Base-by-base conservation (phyloP, 23 tunicate species). In the Diplosoma virens region DNA sequence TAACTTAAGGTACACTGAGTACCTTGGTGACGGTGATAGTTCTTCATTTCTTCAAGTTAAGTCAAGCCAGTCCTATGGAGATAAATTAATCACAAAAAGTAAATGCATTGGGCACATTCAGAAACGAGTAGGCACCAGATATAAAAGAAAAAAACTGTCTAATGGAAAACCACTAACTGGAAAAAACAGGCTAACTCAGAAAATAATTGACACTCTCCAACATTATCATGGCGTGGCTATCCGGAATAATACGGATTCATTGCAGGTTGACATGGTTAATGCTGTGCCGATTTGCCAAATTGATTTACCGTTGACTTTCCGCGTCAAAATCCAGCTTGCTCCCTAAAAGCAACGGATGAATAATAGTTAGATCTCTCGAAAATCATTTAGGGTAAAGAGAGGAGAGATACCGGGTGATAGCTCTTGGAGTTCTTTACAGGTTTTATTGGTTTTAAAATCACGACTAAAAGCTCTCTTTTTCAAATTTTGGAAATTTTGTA, bases 251-350 rank as follows among this genome's bases (percentile, higher is more conserved):
- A 56, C 63, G 4, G 25, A 56, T 29, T 61, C 35, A 27, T 27
- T 61, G 35, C n/a, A n/a, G n/a, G 69, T n/a, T 5, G 35, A 61
- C 34, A 61, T 61, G 69, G 69, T 61, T 7, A 61, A 61, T 61
- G 35, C 35, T 3, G 69, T 61, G n/a, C n/a, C n/a, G n/a, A n/a
- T n/a, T n/a, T n/a, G n/a, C n/a, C n/a, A n/a, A n/a, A n/a, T n/a
- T n/a, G n/a, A n/a, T n/a, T n/a, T n/a, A n/a, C n/a, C n/a, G n/a
- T n/a, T n/a, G n/a, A n/a, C n/a, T n/a, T n/a, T n/a, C n/a, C n/a
- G n/a, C n/a, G n/a, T n/a, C n/a, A n/a, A n/a, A n/a, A n/a, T n/a
- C n/a, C n/a, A n/a, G n/a, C n/a, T n/a, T n/a, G n/a, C n/a, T n/a
- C n/a, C n/a, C n/a, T n/a, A n/a, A n/a, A n/a, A n/a, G n/a, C n/a